Base-by-base conservation (phyloP, 2,888 invertebrate genomes). In the Drosophila setosimentum region DNA sequence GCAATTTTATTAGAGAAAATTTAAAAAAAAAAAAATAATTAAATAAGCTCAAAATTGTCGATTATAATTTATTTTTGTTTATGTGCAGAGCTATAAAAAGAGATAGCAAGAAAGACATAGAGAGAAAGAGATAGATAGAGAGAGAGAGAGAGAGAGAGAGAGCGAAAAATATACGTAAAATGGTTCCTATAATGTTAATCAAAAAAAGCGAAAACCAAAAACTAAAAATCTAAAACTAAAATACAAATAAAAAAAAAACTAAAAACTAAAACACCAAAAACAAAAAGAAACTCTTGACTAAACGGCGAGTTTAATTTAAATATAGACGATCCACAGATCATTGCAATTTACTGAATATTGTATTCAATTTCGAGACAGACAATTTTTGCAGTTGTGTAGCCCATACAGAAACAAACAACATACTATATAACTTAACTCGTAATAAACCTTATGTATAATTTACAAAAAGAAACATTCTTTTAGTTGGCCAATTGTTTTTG, bases 131-230 rank as follows among this genome's bases (percentile, higher is more conserved):
- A 57, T 32, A 54, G 53, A 32, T 2, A 30, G 66, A 64, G 40
- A 58, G 16, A 51, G 45, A 54, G 53, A 64, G 45, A 37, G 77
- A 42, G 0, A 5, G 53, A 54, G 53, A 65, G 48, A 57, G 60
- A 55, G 61, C 61, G 45, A 84, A 76, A 83, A 83, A 85, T 86
- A 91, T 92, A 92, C 91, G 91, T 92, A 92, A 93, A 91, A 92
- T 90, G 92, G 93, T 93, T 93, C 93, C 93, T 93, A 93, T 91
- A 91, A 92, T 92, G 91, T 90, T 91, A 91, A 92, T 92, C 90
- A 91, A 91, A 91, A 80, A 71, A 53, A 54, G 51, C 42, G 30
- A 72, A 74, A 70, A 75, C 54, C 37, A 50, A 59, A 71, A 68
- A 62, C 48, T 49, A 45, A 68, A 66, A 74, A 69, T 48, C 13